These are phyloP conservation scores for Tinea trinotella DNA, from an alignment of 2,888 invertebrate genomes.

Conservation along the genomic window DNA sequence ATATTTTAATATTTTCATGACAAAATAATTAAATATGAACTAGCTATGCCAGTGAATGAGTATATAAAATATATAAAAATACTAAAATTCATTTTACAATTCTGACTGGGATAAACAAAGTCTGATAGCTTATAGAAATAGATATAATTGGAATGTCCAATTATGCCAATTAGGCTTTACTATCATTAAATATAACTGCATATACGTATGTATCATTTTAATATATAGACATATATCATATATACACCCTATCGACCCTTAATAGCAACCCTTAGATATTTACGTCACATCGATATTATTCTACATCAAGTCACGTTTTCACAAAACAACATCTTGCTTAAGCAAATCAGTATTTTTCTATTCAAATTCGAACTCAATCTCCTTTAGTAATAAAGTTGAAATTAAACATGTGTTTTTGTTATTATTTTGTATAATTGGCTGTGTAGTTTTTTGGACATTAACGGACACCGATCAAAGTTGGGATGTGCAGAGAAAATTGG, in stretches of 20 bases:
- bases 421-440: not conserved
- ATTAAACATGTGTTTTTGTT: not conserved
- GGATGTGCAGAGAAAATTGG: conserved; percentile 8
- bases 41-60: no score
- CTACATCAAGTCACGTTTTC: conserved; percentile 10
- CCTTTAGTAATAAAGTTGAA: not conserved
- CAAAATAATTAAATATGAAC: no score
- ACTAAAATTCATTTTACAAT: no score
- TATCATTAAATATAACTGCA: conserved; percentile 10
- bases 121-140: no score
- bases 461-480: conserved; percentile 4
- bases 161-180: no score
- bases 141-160: no score
- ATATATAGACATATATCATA: no score
- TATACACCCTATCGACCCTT: conserved; percentile 7
- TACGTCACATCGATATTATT: conserved; percentile 13
- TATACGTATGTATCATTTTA: conserved; percentile 8
- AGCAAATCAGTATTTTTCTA: not conserved
- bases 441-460: not conserved
- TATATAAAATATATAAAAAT: no score
- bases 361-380: not conserved
- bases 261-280: conserved; percentile 8
- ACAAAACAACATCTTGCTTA: not conserved
- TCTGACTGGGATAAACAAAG: no score
- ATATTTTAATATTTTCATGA: no score